phyloP scores from a whole-genome alignment of 2,113 vertebrate species.

The Micromys minutus region DNA sequence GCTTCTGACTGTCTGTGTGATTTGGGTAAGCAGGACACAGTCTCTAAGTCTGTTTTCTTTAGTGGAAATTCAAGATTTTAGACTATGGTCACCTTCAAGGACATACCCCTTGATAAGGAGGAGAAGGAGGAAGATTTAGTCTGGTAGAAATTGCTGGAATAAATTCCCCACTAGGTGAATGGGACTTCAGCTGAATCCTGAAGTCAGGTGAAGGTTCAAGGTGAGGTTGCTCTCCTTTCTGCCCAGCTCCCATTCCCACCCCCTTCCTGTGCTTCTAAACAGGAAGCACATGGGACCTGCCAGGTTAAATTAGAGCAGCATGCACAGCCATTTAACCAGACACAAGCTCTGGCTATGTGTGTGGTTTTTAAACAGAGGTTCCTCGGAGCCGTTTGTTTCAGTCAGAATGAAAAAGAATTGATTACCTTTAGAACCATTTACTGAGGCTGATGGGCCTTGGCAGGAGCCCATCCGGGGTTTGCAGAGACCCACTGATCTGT shows the following conservation, averaged over 20 bases:
- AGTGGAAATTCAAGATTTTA: not conserved
- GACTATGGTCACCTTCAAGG: not conserved
- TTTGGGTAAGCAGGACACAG: not conserved
- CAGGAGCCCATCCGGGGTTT: not conserved
- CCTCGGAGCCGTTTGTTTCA: slow-evolving; percentile 70
- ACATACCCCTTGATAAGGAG: not conserved
- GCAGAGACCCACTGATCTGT: not conserved
- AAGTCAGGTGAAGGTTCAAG: not conserved
- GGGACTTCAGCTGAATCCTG: not conserved
- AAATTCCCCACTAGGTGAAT: not conserved
- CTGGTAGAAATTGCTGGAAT: not conserved
- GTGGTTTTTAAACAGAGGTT: slow-evolving; percentile 67
- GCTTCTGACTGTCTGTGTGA: not conserved
- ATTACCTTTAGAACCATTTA: slow-evolving; percentile 80
- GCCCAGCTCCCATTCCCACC: not conserved
- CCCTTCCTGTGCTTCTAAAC: not conserved
- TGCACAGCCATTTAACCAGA: slow-evolving; percentile 60
- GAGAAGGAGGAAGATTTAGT: not conserved
- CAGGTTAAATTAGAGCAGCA: slow-evolving; percentile 76
- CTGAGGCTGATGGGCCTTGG: not conserved
- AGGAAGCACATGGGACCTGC: slow-evolving; percentile 65
- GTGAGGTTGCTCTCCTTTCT: not conserved
- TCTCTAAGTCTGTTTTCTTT: slow-evolving; percentile 1
- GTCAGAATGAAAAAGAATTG: slow-evolving; percentile 79
- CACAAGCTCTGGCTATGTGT: slow-evolving; percentile 58